These are phyloP conservation scores for Conus canariensis DNA, from an alignment of 2,888 invertebrate genomes.

Conservation along the genomic window DNA sequence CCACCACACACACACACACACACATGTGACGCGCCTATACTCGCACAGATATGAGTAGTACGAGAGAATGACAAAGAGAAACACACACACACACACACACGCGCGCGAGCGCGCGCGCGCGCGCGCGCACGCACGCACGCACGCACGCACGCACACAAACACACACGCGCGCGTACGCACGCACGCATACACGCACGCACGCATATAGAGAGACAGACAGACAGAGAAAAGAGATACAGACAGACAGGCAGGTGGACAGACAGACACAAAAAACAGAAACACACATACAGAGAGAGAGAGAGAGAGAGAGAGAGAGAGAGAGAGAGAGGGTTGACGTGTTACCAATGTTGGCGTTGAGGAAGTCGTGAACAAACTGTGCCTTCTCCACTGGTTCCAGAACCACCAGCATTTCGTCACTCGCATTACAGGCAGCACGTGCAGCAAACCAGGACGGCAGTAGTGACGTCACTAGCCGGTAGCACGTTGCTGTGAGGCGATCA, in stretches of 20 bases:
- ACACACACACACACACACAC: not conserved
- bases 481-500: not conserved
- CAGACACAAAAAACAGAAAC: not conserved
- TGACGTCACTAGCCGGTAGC: conserved; percentile 14
- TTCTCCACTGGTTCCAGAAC: conserved; percentile 24
- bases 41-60: not conserved
- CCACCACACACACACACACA: too few species aligned
- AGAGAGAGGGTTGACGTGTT: not conserved
- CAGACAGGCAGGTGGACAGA: not conserved
- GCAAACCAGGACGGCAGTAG: not conserved
- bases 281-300: too few species aligned
- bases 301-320: too few species aligned
- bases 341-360: not conserved
- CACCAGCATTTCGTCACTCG: not conserved
- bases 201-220: not conserved
- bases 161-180: not conserved
- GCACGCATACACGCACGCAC: not conserved
- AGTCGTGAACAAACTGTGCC: not conserved
- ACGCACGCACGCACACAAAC: not conserved
- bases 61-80: not conserved
- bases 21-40: not conserved
- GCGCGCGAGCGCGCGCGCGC: too few species aligned
- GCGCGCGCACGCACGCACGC: not conserved
- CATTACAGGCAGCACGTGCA: conserved; percentile 1
- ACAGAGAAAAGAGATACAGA: too few species aligned